Evolutionary conservation across 2,888 invertebrate species (phyloP).

Genomic region (Xylocampa areola): DNA sequence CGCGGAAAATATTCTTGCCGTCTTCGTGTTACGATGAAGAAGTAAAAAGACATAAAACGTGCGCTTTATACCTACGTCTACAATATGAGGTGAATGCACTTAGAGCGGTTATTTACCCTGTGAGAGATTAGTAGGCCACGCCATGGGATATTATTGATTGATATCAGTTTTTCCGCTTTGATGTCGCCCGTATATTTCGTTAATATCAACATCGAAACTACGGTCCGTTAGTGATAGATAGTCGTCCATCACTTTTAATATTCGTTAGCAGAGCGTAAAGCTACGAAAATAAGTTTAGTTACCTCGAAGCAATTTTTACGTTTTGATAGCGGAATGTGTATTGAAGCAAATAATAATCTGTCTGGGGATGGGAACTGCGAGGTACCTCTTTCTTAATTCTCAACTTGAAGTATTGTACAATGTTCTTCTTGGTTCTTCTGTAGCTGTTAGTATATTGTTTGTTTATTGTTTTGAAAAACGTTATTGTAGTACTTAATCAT

Average conservation of each 20-base stretch:
- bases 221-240: slow-evolving; percentile 62
- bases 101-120: slow-evolving; percentile 60
- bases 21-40: slow-evolving; percentile 69
- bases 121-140: slow-evolving; percentile 68
- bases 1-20: slow-evolving; percentile 77
- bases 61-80: slow-evolving; percentile 57
- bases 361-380: slow-evolving; percentile 61
- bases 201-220: slow-evolving; percentile 50
- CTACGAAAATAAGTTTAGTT: slow-evolving; percentile 59
- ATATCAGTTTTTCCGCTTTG: slow-evolving; percentile 71
- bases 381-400: slow-evolving; percentile 59
- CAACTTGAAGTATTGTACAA: slow-evolving; percentile 62
- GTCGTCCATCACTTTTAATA: slow-evolving; percentile 75
- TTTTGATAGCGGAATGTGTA: slow-evolving; percentile 67
- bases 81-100: slow-evolving; percentile 69
- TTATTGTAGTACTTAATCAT: slow-evolving; percentile 38
- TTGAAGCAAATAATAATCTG: slow-evolving; percentile 72
- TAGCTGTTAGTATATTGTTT: slow-evolving; percentile 53
- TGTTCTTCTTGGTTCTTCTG: slow-evolving; percentile 56
- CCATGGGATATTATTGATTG: slow-evolving; percentile 77
- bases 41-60: slow-evolving; percentile 70
- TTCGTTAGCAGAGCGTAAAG: slow-evolving; percentile 60
- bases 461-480: slow-evolving; percentile 39
- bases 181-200: slow-evolving; percentile 50
- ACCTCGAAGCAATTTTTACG: slow-evolving; percentile 61